These are phyloP conservation scores for Triplophysa tibetana DNA, from an alignment of 2,113 vertebrate genomes.

Conservation along the genomic window DNA sequence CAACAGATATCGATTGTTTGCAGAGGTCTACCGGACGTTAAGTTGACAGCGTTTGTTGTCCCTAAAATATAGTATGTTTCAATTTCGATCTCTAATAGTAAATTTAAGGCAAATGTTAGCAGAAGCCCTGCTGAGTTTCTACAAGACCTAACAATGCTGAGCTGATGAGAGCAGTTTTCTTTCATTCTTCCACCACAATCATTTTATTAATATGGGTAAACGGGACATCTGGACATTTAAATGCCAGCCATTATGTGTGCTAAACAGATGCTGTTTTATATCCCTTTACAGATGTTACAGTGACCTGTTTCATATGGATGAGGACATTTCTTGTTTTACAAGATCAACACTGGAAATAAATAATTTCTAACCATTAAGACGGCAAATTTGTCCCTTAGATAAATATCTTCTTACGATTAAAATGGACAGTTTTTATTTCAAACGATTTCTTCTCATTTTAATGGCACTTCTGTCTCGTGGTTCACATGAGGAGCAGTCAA, in stretches of 20 bases:
- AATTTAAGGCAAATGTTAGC: neutral
- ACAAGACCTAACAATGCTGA: constrained; percentile 16
- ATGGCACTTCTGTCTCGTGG: neutral
- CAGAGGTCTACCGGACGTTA: too few relatives aligned
- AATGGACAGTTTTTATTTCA: neutral
- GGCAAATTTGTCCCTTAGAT: neutral
- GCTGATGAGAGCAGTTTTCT: constrained; percentile 48
- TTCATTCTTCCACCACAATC: constrained; percentile 50
- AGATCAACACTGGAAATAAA: constrained; percentile 46
- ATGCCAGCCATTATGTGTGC: constrained; percentile 49
- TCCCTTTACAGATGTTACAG: constrained; percentile 53
- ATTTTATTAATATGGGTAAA: constrained; percentile 56
- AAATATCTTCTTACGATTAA: neutral
- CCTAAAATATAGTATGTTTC: too few relatives aligned
- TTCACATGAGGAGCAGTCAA: neutral
- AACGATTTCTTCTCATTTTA: neutral
- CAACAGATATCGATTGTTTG: too few relatives aligned
- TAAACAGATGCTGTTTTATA: constrained; percentile 56
- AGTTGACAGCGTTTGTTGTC: too few relatives aligned
- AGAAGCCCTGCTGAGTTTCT: constrained; percentile 11
- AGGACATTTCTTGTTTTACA: constrained; percentile 45
- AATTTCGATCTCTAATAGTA: neutral
- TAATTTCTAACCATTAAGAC: constrained; percentile 12
- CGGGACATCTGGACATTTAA: constrained; percentile 55
- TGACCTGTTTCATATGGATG: constrained; percentile 54